Evolutionary conservation across 2,113 vertebrate species (phyloP).

Genomic region (Seriola quinqueradiata): DNA sequence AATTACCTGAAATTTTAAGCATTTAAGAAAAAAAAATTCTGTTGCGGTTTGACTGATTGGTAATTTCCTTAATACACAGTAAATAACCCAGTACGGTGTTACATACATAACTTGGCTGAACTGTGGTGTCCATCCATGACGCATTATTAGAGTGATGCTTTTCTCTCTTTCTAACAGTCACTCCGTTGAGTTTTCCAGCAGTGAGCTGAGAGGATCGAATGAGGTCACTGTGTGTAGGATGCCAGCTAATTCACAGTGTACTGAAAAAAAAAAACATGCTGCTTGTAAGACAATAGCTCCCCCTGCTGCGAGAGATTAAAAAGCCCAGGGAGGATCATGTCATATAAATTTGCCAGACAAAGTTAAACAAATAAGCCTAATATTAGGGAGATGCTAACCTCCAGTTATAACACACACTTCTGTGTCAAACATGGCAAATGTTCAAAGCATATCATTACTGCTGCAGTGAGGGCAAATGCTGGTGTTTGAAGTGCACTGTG

Average conservation of each 20-base stretch:
- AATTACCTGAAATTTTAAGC: neutral
- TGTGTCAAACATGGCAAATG: neutral
- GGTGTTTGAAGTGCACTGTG: neutral
- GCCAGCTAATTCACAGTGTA: constrained; percentile 38
- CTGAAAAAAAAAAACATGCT: neutral
- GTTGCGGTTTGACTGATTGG: neutral
- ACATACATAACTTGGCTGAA: neutral
- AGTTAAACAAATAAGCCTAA: constrained; percentile 2
- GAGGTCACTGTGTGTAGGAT: constrained; percentile 66
- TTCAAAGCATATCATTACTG: neutral
- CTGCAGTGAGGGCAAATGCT: neutral
- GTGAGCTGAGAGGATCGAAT: constrained; percentile 55
- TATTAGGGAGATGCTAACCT: neutral
- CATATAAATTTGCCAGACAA: neutral
- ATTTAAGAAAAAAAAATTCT: neutral
- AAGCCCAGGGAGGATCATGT: neutral
- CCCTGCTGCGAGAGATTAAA: constrained; percentile 53
- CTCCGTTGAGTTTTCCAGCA: constrained; percentile 51
- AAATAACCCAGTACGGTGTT: neutral
- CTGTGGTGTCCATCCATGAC: constrained; percentile 2
- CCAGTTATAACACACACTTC: constrained; percentile 23
- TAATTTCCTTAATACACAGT: neutral
- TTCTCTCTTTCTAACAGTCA: constrained; percentile 38
- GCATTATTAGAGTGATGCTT: constrained; percentile 20
- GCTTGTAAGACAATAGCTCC: constrained; percentile 51